Evolutionary conservation across 2,888 invertebrate genomes (phyloP).

Genomic region (Apomyelois bistriatella): DNA sequence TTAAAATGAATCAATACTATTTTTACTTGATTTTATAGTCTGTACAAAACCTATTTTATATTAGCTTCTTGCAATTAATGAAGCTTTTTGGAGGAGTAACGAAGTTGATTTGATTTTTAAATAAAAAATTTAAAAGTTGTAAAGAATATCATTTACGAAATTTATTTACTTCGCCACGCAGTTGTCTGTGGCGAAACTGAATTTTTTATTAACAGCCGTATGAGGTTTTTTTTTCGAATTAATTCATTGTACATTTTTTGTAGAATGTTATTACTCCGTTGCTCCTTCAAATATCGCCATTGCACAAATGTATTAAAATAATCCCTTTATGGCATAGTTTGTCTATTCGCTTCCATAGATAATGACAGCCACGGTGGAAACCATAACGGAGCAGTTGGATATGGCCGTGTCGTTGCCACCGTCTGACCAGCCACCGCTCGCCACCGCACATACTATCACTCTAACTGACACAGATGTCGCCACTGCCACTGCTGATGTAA

Average conservation of each 20-base stretch:
- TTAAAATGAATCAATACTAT: no score
- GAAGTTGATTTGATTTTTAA: background rate
- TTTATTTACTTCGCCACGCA: no score
- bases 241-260: no score
- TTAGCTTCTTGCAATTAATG: background rate
- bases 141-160: background rate
- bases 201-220: no score
- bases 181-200: no score
- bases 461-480: conserved; percentile 94
- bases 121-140: background rate
- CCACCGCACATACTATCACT: conserved; percentile 92
- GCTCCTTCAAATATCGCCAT: no score
- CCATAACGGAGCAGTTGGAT: conserved; percentile 94
- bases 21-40: background rate
- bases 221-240: no score
- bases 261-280: no score
- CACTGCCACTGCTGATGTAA: conserved; percentile 76
- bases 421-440: conserved; percentile 79
- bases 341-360: conserved; percentile 80
- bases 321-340: background rate
- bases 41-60: background rate
- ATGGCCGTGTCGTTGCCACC: conserved; percentile 93
- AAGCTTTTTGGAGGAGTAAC: background rate
- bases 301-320: no score
- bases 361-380: conserved; percentile 97